phyloP scores from a whole-genome alignment of 2,113 vertebrate species.

The Bagarius yarrelli region DNA sequence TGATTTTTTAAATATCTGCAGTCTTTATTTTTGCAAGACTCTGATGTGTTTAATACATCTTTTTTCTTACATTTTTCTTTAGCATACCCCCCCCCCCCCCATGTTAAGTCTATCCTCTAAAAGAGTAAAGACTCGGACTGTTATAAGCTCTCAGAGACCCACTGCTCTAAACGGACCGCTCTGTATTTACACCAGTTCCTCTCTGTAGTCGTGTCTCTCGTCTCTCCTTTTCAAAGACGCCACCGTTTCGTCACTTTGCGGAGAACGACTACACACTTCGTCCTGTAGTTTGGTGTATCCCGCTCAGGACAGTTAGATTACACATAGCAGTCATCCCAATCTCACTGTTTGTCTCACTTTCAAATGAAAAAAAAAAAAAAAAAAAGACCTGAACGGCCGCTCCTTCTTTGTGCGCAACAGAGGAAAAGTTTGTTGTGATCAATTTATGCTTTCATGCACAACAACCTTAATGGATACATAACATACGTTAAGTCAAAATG shows the following conservation, averaged over 20 bases:
- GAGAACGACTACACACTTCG: conserved; percentile 44
- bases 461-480: conserved; percentile 58
- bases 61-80: conserved; percentile 76
- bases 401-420: conserved; percentile 27
- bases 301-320: conserved; percentile 21
- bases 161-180: conserved; percentile 65
- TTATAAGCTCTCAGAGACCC: conserved; percentile 75
- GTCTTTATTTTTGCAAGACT: conserved; percentile 82
- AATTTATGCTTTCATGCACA: conserved; percentile 50
- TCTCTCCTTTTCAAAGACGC: conserved; percentile 55
- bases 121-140: conserved; percentile 70
- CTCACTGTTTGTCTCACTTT: conserved; percentile 24
- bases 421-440: conserved; percentile 37
- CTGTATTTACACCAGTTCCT: conserved; percentile 68
- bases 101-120: conserved; percentile 72
- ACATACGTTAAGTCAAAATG: conserved; percentile 31
- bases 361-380: background rate
- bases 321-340: conserved; percentile 1
- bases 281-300: conserved; percentile 35
- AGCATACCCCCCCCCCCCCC: conserved; percentile 70
- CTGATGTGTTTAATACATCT: conserved; percentile 78
- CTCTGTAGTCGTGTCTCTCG: conserved; percentile 54
- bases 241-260: conserved; percentile 58
- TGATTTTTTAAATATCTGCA: conserved; percentile 73
- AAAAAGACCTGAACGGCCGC: background rate